Percentiles rank a stretch among this genome's conserved stretches.
These are phyloP conservation scores for Nycticebus coucang DNA, from an alignment of 2,113 vertebrate genomes.

Conservation along the genomic window DNA sequence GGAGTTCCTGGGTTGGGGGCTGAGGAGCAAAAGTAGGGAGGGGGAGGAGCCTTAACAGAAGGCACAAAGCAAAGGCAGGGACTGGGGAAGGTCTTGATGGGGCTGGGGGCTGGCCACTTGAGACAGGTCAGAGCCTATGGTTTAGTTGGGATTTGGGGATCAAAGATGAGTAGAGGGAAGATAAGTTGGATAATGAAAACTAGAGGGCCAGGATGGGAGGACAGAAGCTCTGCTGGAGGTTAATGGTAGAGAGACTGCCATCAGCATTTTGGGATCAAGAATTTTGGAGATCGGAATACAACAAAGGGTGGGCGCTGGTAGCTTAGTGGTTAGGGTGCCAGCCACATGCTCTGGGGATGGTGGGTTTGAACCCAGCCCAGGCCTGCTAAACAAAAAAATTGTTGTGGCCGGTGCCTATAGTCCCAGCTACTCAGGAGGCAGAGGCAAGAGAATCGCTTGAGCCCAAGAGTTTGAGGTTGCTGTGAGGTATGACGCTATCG, in stretches of 20 bases:
- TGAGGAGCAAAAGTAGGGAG: background rate
- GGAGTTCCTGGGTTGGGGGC: rapidly evolving
- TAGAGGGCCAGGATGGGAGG: background rate
- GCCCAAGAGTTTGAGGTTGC: too few species aligned
- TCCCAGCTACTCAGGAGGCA: too few species aligned
- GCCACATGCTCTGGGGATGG: too few species aligned
- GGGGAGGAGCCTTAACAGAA: background rate
- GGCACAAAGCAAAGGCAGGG: background rate
- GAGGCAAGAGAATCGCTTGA: too few species aligned
- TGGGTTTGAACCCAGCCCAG: too few species aligned
- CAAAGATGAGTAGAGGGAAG: background rate
- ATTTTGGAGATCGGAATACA: background rate
- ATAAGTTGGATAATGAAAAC: background rate
- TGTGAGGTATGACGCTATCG: too few species aligned
- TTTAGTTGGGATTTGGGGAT: background rate
- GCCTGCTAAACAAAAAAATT: too few species aligned
- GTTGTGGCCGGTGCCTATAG: too few species aligned
- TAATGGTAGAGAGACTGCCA: background rate
- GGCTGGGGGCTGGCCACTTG: too few species aligned
- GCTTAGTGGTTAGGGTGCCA: too few species aligned
- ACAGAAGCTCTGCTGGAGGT: background rate
- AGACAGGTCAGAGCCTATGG: background rate
- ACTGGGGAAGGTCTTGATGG: background rate
- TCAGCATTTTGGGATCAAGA: background rate
- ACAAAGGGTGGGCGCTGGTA: too few species aligned